These are phyloP conservation scores for Parasteatoda lunata DNA, from an alignment of 2,888 invertebrate species.

Conservation along the genomic window DNA sequence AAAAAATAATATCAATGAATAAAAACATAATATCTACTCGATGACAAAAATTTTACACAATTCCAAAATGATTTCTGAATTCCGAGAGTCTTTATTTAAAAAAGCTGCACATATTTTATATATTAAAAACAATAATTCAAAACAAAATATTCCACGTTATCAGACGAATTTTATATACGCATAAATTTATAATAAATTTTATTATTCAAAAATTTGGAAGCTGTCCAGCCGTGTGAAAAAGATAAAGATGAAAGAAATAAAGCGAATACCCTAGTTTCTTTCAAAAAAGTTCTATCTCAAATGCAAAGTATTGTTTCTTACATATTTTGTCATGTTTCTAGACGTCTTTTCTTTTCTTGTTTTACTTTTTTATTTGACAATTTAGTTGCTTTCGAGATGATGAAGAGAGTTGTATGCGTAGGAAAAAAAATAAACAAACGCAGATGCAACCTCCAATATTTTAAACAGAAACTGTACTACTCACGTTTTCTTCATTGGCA, in stretches of 20 bases:
- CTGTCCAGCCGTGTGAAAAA: background rate
- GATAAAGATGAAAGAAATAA: background rate
- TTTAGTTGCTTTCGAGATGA: background rate
- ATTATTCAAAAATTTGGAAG: background rate
- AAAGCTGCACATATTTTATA: too few relatives aligned
- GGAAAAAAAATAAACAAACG: background rate
- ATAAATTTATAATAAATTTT: too few relatives aligned
- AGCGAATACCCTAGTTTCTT: background rate
- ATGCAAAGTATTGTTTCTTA: background rate
- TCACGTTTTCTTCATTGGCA: constrained; percentile 18
- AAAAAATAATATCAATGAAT: too few relatives aligned
- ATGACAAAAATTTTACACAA: too few relatives aligned
- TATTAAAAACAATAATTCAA: too few relatives aligned
- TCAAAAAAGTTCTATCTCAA: background rate
- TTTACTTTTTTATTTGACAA: background rate
- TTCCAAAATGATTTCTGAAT: too few relatives aligned
- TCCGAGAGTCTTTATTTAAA: too few relatives aligned
- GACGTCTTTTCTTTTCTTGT: background rate
- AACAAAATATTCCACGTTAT: too few relatives aligned
- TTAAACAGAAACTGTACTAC: constrained; percentile 19
- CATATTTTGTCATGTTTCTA: background rate
- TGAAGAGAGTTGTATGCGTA: background rate
- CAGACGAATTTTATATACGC: too few relatives aligned
- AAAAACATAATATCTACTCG: too few relatives aligned
- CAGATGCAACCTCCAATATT: constrained; percentile 23